Conservation (phyloP, 2,113 vertebrate genomes). For the Rattus rattus region DNA sequence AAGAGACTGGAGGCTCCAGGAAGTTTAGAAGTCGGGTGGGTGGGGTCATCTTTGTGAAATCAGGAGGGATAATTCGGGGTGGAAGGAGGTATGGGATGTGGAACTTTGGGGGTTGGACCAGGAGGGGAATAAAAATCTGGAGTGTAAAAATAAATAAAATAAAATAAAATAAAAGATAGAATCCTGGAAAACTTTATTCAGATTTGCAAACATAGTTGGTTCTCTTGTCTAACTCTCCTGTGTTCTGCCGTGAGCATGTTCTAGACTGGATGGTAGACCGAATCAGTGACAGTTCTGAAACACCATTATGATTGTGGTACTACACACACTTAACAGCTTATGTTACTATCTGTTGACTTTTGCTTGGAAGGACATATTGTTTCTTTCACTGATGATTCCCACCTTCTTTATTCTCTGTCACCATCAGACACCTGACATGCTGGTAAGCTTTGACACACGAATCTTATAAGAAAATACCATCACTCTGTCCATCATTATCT, state of each 20-base stretch:
- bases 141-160: too few relatives aligned
- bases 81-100: too few relatives aligned
- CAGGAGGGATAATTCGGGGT: too few relatives aligned
- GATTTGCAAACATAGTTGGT: background rate
- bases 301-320: background rate
- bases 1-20: too few relatives aligned
- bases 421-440: conserved; percentile 32
- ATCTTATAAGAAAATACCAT: background rate
- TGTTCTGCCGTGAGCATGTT: background rate
- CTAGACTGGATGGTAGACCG: background rate
- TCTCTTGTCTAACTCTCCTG: background rate
- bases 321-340: background rate
- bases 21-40: too few relatives aligned
- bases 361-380: background rate
- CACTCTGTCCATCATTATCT: background rate
- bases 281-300: conserved; percentile 25
- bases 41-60: too few relatives aligned
- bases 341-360: background rate
- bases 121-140: too few relatives aligned
- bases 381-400: background rate
- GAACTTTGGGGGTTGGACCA: too few relatives aligned
- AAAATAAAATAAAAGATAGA: background rate
- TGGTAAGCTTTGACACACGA: background rate
- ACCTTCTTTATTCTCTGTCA: background rate
- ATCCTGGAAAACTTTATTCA: background rate